A percentile compares a stretch with the other conserved stretches of the same genome.
phyloP scores from a whole-genome alignment of 2,113 vertebrate species.

The Thalassarche chlororhynchos region DNA sequence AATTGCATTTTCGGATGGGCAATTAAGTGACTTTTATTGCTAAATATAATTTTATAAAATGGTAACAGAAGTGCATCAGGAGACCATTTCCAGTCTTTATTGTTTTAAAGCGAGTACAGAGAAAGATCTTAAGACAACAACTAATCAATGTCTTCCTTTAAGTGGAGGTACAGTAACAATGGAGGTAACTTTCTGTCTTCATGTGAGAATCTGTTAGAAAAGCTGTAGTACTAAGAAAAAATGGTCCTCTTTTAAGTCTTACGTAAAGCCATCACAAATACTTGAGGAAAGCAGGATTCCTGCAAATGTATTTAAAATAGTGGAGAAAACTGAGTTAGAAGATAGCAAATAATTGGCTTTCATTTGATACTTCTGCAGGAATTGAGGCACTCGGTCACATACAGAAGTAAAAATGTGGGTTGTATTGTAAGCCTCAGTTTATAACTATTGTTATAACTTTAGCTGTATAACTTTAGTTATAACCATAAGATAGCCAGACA shows the following conservation, averaged over 20 bases:
- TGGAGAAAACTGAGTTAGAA: neutral
- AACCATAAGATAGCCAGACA: neutral
- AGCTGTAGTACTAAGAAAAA: neutral
- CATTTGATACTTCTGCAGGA: neutral
- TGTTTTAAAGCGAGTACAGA: neutral
- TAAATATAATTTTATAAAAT: neutral
- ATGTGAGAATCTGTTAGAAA: neutral
- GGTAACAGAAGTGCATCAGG: neutral
- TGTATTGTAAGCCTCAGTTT: neutral
- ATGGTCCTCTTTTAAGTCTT: neutral
- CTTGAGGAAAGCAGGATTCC: neutral
- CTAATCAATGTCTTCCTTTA: neutral
- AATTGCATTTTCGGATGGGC: neutral
- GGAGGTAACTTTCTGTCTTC: neutral
- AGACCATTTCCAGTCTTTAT: neutral
- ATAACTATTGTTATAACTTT: neutral
- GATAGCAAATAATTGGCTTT: neutral
- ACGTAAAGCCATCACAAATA: neutral
- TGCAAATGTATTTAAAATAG: neutral
- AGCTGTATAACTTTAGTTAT: neutral
- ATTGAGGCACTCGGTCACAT: neutral
- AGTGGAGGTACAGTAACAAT: neutral
- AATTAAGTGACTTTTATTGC: neutral
- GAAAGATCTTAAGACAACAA: neutral
- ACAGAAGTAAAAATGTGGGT: neutral